These are phyloP conservation scores for Decapterus maruadsi DNA, from an alignment of 2,797 vertebrate species.

Conservation along the genomic window DNA sequence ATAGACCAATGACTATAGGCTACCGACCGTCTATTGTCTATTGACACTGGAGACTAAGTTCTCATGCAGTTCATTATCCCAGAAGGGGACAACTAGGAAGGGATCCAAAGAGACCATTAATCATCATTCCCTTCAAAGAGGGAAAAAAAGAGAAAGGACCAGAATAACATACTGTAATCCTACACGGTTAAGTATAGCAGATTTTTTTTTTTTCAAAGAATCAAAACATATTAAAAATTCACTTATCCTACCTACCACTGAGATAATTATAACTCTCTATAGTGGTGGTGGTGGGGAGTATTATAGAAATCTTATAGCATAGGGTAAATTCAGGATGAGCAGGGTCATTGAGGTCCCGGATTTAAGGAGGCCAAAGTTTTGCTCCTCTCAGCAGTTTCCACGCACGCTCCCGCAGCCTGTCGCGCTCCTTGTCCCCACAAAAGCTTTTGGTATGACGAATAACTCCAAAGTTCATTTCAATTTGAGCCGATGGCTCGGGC, in stretches of 20 bases:
- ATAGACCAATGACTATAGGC: slow-evolving; percentile 80
- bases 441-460: slow-evolving; percentile 64
- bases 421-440: slow-evolving; percentile 23
- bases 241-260: slow-evolving; percentile 11
- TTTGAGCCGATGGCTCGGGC: slow-evolving; percentile 68
- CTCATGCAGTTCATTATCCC: slow-evolving; percentile 86
- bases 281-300: background rate
- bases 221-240: slow-evolving; percentile 24
- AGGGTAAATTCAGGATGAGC: slow-evolving; percentile 34
- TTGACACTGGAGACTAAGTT: slow-evolving; percentile 82
- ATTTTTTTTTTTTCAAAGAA: slow-evolving; percentile 5
- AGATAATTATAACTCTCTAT: slow-evolving; percentile 16
- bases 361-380: slow-evolving; percentile 57
- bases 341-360: slow-evolving; percentile 22
- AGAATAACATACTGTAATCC: slow-evolving; percentile 71
- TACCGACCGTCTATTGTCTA: slow-evolving; percentile 81
- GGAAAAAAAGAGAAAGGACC: slow-evolving; percentile 33
- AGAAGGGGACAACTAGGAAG: slow-evolving; percentile 76
- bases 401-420: slow-evolving; percentile 39
- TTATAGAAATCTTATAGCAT: slow-evolving; percentile 19
- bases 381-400: slow-evolving; percentile 52
- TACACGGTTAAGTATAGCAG: slow-evolving; percentile 34
- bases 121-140: slow-evolving; percentile 80
- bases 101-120: slow-evolving; percentile 82
- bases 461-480: slow-evolving; percentile 79